These are phyloP conservation scores for Lepisosteus osseus DNA, from an alignment of 2,113 vertebrate species.

Conservation along the genomic window DNA sequence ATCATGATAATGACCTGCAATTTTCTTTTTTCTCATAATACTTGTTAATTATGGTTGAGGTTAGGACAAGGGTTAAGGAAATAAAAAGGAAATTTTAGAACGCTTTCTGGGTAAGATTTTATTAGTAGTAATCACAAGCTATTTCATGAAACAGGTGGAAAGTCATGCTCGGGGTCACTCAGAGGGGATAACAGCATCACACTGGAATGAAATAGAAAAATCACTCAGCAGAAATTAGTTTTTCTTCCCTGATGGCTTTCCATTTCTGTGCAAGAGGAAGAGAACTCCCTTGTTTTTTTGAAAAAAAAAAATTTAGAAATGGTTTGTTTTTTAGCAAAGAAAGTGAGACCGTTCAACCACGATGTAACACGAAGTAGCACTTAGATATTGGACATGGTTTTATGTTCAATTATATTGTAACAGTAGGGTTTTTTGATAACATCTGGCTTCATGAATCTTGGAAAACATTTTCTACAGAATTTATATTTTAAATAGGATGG, in stretches of 20 bases:
- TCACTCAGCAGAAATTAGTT: neutral
- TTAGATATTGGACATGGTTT: slow-evolving; percentile 55
- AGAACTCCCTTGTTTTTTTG: no score
- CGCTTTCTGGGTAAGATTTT: slow-evolving; percentile 34
- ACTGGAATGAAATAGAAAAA: slow-evolving; percentile 17
- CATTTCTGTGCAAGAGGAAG: slow-evolving; percentile 18
- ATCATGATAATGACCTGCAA: slow-evolving; percentile 63
- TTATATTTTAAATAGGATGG: slow-evolving; percentile 48
- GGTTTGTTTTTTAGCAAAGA: no score
- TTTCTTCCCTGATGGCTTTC: slow-evolving; percentile 23
- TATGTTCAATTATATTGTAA: slow-evolving; percentile 52
- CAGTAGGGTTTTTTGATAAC: slow-evolving; percentile 35
- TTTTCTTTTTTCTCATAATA: slow-evolving; percentile 61
- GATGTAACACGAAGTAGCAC: slow-evolving; percentile 56
- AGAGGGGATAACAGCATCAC: slow-evolving; percentile 22
- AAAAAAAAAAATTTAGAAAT: no score
- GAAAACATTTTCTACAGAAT: slow-evolving; percentile 58
- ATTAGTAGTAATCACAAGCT: slow-evolving; percentile 46
- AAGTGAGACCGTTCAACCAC: neutral
- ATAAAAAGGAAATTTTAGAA: slow-evolving; percentile 50
- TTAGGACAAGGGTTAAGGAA: slow-evolving; percentile 59
- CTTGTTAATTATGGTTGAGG: slow-evolving; percentile 57
- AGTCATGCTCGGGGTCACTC: slow-evolving; percentile 41
- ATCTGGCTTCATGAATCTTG: slow-evolving; percentile 51
- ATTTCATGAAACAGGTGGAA: slow-evolving; percentile 51